Evolutionary conservation across 2,888 invertebrate genomes (phyloP).

Genomic region (Drosophila nr. perissopoda): DNA sequence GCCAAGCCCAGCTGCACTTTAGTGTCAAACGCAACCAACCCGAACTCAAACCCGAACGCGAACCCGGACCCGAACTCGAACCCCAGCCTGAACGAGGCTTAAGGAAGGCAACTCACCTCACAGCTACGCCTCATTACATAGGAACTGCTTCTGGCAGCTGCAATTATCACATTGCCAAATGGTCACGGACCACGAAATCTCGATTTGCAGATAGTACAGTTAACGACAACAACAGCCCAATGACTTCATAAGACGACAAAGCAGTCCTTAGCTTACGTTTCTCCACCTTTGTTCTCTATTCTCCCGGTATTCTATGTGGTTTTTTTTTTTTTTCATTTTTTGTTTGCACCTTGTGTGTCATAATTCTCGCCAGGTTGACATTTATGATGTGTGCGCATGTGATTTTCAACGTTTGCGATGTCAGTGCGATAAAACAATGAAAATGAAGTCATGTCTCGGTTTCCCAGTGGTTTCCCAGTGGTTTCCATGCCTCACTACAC

Average conservation of each 20-base stretch:
- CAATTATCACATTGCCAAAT: constrained; percentile 83
- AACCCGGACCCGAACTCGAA: constrained; percentile 14
- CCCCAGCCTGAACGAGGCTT: constrained; percentile 11
- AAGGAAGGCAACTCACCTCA: constrained; percentile 36
- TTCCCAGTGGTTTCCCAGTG: constrained; percentile 26
- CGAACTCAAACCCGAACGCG: constrained; percentile 37
- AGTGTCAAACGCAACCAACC: constrained; percentile 61
- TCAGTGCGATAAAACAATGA: constrained; percentile 67
- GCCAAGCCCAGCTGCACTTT: constrained; percentile 78
- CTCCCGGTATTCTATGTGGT: neutral
- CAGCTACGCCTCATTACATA: constrained; percentile 66
- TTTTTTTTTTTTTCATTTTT: neutral
- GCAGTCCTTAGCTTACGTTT: constrained; percentile 10
- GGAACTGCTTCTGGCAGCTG: constrained; percentile 55
- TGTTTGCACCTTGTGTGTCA: constrained; percentile 58
- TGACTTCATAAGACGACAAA: constrained; percentile 64
- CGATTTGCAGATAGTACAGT: constrained; percentile 65
- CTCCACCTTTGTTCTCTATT: constrained; percentile 1
- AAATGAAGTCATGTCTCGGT: constrained; percentile 64
- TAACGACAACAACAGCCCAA: constrained; percentile 13
- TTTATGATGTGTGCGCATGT: constrained; percentile 81
- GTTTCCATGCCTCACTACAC: constrained; percentile 23
- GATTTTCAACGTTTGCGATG: constrained; percentile 68
- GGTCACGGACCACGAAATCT: constrained; percentile 83
- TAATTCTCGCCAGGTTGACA: constrained; percentile 81